These are phyloP conservation scores for Maniola jurtina DNA, from an alignment of 1,140 invertebrate species.

Conservation along the genomic window DNA sequence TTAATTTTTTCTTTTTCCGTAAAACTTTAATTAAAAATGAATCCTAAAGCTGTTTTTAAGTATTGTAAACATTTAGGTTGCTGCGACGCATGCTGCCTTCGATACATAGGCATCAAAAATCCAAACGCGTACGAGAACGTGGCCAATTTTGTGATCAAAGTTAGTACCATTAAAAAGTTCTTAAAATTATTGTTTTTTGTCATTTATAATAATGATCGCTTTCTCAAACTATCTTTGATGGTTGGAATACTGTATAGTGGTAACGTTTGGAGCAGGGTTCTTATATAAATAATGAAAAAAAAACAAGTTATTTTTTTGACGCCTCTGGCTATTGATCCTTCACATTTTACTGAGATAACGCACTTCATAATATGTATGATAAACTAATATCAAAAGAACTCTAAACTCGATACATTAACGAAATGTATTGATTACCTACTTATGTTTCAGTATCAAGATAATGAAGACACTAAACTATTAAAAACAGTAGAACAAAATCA, in stretches of 20 bases:
- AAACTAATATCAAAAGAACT: background rate
- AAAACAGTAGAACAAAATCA: background rate
- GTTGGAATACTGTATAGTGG: too few species aligned
- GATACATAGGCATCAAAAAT: constrained; percentile 59
- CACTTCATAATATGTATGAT: too few species aligned
- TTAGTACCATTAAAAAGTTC: constrained; percentile 22
- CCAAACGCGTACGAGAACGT: constrained; percentile 49
- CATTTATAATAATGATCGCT: background rate
- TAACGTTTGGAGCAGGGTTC: too few species aligned
- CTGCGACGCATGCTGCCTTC: constrained; percentile 56
- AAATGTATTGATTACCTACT: background rate
- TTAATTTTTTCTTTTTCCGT: background rate
- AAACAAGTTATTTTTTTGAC: too few species aligned
- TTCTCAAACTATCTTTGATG: background rate
- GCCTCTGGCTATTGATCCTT: too few species aligned
- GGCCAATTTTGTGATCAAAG: constrained; percentile 31
- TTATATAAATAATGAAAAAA: too few species aligned
- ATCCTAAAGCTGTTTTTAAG: constrained; percentile 48
- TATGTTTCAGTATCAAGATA: constrained; percentile 8
- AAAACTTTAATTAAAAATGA: constrained; percentile 35
- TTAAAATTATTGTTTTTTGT: constrained; percentile 11
- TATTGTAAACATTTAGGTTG: constrained; percentile 58
- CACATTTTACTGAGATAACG: too few species aligned
- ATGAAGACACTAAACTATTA: background rate
- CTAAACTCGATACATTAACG: background rate